Evolutionary conservation across 2,113 vertebrate genomes (phyloP), one percentile per base, ranked within the genome.

Genomic region (Raja brachyura): DNA sequence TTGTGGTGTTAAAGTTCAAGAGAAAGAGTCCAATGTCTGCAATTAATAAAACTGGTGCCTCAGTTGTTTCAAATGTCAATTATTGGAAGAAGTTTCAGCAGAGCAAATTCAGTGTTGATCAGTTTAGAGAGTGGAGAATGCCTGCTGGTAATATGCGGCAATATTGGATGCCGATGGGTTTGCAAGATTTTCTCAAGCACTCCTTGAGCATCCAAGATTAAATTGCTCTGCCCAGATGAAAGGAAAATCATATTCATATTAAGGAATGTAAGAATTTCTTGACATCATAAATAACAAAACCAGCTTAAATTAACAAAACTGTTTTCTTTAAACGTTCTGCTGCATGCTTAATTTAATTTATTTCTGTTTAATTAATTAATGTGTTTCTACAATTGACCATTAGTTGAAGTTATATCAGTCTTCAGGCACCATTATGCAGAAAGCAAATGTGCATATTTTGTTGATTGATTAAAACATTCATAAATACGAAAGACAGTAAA

Each of bases 281-380:
- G 77, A 7, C 8, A 25, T 25, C 20, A 81, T 25, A 81, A 81
- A 81, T 54, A 56, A 88, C 61, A 88, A 88, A 88, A 22, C 48
- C 14, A n/a, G 6, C 25, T 88, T 88, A 31, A 88, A 88, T 28
- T 11, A 63, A 2, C 25, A 88, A 31, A n/a, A 4, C 61, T 25
- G 88, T 92, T 48, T 86, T n/a, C 56, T n/a, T 86, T 86, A 22
- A 63, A 48, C 25, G 70, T 90, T 70, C 68, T 39, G 33, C 20
- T 73, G 14, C 16, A 70, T 73, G 16, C 3, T 48, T 90, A 48
- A 13, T 73, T 92, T 92, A 73, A 92, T 48, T 73, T 31, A n/a
- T 5, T 7, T 90, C 16, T 73, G n/a, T 48, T 92, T 92, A 92
- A 92, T 92, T 92, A 92, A 92, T 73, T 33, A 11, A 48, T 70